phyloP scores from a whole-genome alignment of 2,888 invertebrate genomes.

The Tachina fera region DNA sequence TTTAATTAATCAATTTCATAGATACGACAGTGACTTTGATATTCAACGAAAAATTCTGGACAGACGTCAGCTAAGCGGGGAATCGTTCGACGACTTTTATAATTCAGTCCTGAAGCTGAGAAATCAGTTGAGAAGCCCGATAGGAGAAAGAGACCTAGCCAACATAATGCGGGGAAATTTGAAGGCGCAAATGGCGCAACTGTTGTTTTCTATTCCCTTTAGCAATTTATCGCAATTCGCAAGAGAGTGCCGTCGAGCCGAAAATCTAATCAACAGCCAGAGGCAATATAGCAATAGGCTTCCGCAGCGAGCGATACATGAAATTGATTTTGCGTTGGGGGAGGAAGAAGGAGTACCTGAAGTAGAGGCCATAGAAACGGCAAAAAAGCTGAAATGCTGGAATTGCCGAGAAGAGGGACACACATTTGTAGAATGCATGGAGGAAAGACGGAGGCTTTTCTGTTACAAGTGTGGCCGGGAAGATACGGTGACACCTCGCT shows the following conservation, averaged over 20 bases:
- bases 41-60: not conserved
- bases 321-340: not conserved
- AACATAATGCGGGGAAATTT: not conserved
- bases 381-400: too few species aligned
- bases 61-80: not conserved
- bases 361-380: too few species aligned
- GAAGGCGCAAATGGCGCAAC: not conserved
- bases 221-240: not conserved
- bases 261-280: not conserved
- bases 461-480: too few species aligned
- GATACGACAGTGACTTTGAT: not conserved
- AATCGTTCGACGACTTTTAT: conserved; percentile 11
- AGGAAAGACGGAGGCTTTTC: too few species aligned
- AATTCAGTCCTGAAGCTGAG: not conserved
- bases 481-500: not conserved
- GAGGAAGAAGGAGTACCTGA: too few species aligned
- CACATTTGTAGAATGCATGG: too few species aligned
- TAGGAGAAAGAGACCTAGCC: not conserved
- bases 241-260: not conserved
- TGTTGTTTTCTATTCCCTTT: not conserved
- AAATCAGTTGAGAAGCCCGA: not conserved
- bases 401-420: too few species aligned
- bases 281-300: not conserved
- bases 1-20: too few species aligned
- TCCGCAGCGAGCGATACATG: not conserved